phyloP scores from a whole-genome alignment of 2,888 invertebrate species.

The Salpingus planirostris region DNA sequence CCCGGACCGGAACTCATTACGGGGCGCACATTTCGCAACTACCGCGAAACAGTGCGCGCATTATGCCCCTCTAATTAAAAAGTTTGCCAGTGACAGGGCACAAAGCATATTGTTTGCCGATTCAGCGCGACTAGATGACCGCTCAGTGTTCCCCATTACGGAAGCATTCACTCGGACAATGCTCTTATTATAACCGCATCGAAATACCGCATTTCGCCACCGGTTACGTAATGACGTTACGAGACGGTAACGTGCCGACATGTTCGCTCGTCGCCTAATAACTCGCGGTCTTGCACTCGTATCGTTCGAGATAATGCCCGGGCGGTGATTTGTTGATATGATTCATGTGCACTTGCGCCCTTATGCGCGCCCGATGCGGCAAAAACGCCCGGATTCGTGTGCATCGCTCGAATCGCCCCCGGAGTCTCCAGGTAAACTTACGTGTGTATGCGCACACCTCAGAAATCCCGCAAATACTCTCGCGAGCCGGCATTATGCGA shows the following conservation, averaged over 20 bases:
- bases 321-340: constrained; percentile 19
- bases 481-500: too few species aligned
- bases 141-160: constrained; percentile 11
- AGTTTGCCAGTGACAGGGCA: constrained; percentile 7
- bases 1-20: too few species aligned
- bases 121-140: constrained; percentile 13
- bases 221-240: constrained; percentile 11
- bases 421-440: too few species aligned
- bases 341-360: constrained; percentile 8
- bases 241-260: constrained; percentile 11
- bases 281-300: constrained; percentile 15
- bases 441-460: too few species aligned
- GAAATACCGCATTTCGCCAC: constrained; percentile 9
- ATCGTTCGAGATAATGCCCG: constrained; percentile 17
- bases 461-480: too few species aligned
- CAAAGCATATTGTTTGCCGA: constrained; percentile 14
- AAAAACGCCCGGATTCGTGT: neutral
- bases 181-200: constrained; percentile 9
- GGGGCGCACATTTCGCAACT: too few species aligned
- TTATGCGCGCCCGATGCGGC: neutral
- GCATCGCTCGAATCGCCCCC: too few species aligned
- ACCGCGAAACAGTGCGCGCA: neutral
- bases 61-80: constrained; percentile 10
- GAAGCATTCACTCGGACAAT: constrained; percentile 11
- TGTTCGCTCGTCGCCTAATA: constrained; percentile 10